Evolutionary conservation across 2,113 vertebrate species (phyloP).

Genomic region (Malaclemys terrapin): DNA sequence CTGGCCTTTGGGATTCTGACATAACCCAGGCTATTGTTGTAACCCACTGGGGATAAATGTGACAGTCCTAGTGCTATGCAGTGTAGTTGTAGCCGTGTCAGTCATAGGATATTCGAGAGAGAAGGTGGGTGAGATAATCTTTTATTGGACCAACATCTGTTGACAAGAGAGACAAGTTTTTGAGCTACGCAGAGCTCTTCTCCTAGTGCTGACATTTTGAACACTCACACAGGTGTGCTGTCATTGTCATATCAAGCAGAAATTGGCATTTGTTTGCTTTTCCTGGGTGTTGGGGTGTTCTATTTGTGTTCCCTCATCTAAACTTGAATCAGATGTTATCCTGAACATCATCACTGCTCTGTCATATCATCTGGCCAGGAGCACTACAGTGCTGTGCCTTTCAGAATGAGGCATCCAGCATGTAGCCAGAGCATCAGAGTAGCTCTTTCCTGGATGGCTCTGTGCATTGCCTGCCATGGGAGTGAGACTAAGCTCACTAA

Average conservation of each 20-base stretch:
- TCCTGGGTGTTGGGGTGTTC: not conserved
- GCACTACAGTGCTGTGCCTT: not conserved
- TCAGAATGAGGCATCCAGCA: not conserved
- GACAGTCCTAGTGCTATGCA: not conserved
- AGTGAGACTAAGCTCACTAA: not conserved
- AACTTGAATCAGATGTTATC: not conserved
- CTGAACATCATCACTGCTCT: not conserved
- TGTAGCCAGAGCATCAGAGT: accelerated
- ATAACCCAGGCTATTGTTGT: not conserved
- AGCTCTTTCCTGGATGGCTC: no score
- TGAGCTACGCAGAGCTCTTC: not conserved
- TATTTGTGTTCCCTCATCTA: not conserved
- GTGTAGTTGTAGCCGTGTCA: not conserved
- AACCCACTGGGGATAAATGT: not conserved
- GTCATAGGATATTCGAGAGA: not conserved
- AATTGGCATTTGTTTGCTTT: constrained; percentile 26
- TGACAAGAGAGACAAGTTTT: not conserved
- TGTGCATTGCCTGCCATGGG: not conserved
- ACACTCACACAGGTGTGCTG: not conserved
- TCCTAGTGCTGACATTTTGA: accelerated
- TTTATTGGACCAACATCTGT: not conserved
- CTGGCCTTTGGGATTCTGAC: not conserved
- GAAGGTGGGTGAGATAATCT: not conserved
- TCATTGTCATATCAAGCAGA: not conserved
- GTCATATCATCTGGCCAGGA: not conserved